Evolutionary conservation across 2,113 vertebrate species (phyloP).

Genomic region (Tychaedon coryphoeus): DNA sequence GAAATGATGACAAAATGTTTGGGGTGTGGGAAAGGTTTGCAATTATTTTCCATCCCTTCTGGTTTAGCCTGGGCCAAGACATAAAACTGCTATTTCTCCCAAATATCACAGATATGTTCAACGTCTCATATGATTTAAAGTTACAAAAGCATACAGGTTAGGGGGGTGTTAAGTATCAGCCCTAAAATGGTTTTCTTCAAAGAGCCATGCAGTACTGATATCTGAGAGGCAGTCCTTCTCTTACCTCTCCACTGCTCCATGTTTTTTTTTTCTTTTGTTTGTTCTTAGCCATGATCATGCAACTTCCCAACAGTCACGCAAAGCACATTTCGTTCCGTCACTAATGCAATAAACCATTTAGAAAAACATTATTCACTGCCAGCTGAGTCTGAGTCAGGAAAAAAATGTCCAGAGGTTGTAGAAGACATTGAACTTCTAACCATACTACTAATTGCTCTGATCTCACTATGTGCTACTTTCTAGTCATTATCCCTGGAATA

Average conservation of each 20-base stretch:
- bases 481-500: neutral
- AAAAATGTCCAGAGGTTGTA: neutral
- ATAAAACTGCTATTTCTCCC: neutral
- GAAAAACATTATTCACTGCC: slow-evolving; percentile 8
- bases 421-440: neutral
- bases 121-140: neutral
- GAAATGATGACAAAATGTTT: neutral
- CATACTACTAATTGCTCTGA: neutral
- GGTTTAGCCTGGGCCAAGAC: neutral
- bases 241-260: neutral
- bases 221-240: neutral
- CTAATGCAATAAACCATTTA: neutral
- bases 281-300: neutral
- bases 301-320: neutral
- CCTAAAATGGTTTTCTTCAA: neutral
- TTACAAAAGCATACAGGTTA: neutral
- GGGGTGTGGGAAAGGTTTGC: neutral
- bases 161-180: fast-evolving
- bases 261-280: neutral
- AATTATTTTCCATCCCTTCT: neutral
- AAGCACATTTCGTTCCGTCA: neutral
- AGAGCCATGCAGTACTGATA: neutral
- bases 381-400: neutral
- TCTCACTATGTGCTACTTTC: neutral
- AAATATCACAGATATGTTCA: neutral